Base-by-base conservation (phyloP, 2,888 invertebrate genomes). In the Urechis unicinctus region DNA sequence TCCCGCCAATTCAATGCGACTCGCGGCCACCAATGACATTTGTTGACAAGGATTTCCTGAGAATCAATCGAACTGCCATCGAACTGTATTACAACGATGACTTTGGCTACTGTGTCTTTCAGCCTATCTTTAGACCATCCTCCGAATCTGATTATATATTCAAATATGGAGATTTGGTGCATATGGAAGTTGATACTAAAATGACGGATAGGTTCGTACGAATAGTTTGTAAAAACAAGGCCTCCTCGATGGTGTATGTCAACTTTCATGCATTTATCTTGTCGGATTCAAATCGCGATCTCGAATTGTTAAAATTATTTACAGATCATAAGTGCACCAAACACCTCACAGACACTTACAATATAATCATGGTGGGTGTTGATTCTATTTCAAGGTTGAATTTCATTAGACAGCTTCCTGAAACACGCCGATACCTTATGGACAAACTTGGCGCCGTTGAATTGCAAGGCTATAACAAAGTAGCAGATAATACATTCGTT, bases 401-500 rank as follows among this genome's bases (percentile, higher is more conserved):
- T 77, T 87, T 92, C 65, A 84, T 88, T 61, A 83, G 93, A 46
- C 88, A 88, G 66, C 87, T 93, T 87, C 88, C 88, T 0, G 82
- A 82, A 68, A 89, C 68, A 53, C 64, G 68, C 3, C 73, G 81
- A 1, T 84, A 82, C 64, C 79, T 91, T 51, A 80, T 82, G 56
- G 76, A 83, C 21, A 82, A 85, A 24, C 79, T 88, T 58, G 82
- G 83, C 17, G 86, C 86, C 42, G 82, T 89, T 51, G 91, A 91
- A 72, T 81, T 95, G 72, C 77, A 87, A 63, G 95, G 94, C 3
- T 93, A 91, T 77, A 92, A 89, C 73, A 95, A 94, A 82, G 88
- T 95, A 6, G 95, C 86, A 2, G 94, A 94, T 76, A 95, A 94
- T 75, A 94, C 94, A 0, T 93, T 89, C 73, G 91, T 92, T 0